Base-by-base conservation (phyloP, 2,113 vertebrate genomes). In the Junco hyemalis region DNA sequence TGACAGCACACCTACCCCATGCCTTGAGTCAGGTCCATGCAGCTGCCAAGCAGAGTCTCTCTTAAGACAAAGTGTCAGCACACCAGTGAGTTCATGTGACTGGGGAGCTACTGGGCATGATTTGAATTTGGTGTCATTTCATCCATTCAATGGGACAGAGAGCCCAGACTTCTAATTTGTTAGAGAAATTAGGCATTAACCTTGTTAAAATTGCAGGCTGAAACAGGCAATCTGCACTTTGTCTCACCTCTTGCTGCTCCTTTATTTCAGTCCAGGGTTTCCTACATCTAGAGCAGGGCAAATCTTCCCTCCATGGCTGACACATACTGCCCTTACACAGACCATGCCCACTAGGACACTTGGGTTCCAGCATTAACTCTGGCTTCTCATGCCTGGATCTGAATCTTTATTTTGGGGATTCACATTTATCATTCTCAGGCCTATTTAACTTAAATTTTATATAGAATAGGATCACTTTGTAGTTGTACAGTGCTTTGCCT, bases 121-220 rank as follows among this genome's bases (percentile, higher is more conserved):
- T 93, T 92, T 93, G 64, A 95, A 90, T 94, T 78, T 59, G 68
- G 68, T 83, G 60, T 59, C 66, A 78, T 83, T 83, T 86, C 72
- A 86, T 31, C 60, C 56, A 51, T 44, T 72, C 83, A 88, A 12
- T 56, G 44, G 88, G 35, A 94, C 51, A 44, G 86, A 83, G 26
- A 86, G n/a, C 22, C 26, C 76, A 86, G 72, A 93, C 86, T 83
- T 84, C 60, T 91, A 81, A 95, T 95, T 95, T 94, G 86, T 78
- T 90, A 81, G 72, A 93, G 77, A 92, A 95, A 95, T 90, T 54
- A 96, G 64, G 51, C 61, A 91, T 1, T 79, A 84, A 86, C 82
- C 80, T 92, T 86, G 68, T 80, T 91, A 81, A 59, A 94, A 78
- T 0, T 68, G 47, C 90, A 36, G 22, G 77, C 31, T 86, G 53